phyloP scores from a whole-genome alignment of 2,113 vertebrate genomes.

The Calyptomena viridis region DNA sequence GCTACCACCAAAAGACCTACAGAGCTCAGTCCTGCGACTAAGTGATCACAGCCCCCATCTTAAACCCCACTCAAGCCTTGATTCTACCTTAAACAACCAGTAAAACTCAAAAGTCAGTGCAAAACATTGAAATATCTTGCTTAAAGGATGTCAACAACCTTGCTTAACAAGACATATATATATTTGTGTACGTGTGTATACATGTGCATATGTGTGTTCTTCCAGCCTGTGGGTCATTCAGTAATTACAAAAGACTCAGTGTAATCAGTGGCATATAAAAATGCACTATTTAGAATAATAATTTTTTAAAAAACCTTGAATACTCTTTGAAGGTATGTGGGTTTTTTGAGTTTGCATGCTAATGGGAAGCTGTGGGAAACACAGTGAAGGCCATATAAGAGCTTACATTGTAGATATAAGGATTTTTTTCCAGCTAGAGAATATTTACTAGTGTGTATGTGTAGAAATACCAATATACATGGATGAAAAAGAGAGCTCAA shows the following conservation, averaged over 20 bases:
- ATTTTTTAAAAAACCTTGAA: background rate
- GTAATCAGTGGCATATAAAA: background rate
- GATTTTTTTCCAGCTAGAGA: background rate
- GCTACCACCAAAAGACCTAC: background rate
- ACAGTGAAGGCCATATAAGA: background rate
- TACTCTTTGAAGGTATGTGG: fast-evolving
- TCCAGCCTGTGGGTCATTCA: background rate
- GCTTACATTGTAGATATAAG: background rate
- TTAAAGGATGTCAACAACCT: background rate
- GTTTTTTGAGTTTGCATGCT: background rate
- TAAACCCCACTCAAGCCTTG: background rate
- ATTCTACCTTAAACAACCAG: background rate
- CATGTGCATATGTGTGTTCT: background rate
- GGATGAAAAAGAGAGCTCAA: background rate
- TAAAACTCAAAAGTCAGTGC: background rate
- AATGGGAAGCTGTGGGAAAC: background rate
- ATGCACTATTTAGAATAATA: background rate
- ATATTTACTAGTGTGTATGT: background rate
- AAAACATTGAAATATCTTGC: background rate
- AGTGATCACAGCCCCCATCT: background rate
- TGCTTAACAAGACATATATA: background rate
- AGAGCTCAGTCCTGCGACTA: background rate
- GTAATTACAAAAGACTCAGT: background rate
- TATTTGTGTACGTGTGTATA: too few species aligned
- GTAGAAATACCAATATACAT: background rate